Conservation (phyloP, 2,888 invertebrate species). For the Maniola hyperantus region DNA sequence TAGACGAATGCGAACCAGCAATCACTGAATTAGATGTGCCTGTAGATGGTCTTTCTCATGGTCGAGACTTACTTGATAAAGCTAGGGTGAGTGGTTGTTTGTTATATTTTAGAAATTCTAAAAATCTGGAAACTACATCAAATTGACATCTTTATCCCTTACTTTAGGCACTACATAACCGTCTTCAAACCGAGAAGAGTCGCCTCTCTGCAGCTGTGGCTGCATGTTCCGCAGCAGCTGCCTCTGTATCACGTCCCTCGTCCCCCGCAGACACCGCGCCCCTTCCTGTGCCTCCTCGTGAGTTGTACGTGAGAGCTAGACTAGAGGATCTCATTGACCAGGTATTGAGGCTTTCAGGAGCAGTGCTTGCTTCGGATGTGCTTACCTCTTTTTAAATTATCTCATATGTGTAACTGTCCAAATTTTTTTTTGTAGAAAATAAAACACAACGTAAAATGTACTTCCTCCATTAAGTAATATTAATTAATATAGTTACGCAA, state of each 20-base stretch:
- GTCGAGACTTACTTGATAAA: conserved; percentile 87
- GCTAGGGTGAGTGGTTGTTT: conserved; percentile 84
- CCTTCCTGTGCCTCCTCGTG: conserved; percentile 92
- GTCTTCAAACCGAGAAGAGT: conserved; percentile 93
- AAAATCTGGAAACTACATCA: too few relatives aligned
- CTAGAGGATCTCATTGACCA: conserved; percentile 96
- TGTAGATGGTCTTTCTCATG: conserved; percentile 88
- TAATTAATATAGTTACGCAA: not conserved
- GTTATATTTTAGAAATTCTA: not conserved
- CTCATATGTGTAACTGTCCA: not conserved
- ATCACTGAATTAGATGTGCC: conserved; percentile 90
- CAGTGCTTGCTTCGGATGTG: conserved; percentile 54
- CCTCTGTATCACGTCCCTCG: conserved; percentile 94
- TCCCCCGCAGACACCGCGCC: conserved; percentile 94
- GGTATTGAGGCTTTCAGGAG: conserved; percentile 79
- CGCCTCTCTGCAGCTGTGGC: conserved; percentile 93
- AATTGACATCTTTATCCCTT: not conserved
- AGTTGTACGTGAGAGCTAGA: conserved; percentile 91
- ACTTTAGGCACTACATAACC: conserved; percentile 87
- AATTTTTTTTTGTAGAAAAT: not conserved
- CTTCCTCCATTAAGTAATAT: not conserved
- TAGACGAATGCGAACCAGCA: conserved; percentile 90
- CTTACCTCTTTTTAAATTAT: conserved; percentile 48
- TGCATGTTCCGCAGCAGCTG: conserved; percentile 96
- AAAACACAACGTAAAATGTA: not conserved